Percentiles rank a stretch among this genome's conserved stretches.
Evolutionary conservation across 2,888 invertebrate genomes (phyloP).

Genomic region (Coenonympha glycerion): DNA sequence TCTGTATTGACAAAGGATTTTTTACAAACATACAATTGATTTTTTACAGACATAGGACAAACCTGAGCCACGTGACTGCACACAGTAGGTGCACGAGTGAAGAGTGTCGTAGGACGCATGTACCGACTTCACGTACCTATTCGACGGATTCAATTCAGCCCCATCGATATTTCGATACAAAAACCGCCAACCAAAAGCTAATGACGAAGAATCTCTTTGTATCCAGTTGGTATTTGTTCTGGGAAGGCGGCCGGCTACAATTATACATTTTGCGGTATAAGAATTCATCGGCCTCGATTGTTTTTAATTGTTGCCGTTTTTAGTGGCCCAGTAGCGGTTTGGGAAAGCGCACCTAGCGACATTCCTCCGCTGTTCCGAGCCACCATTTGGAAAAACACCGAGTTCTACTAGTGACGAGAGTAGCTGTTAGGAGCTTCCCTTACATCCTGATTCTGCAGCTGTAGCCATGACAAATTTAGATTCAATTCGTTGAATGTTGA

Average conservation of each 20-base stretch:
- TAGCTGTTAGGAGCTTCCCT: too few species aligned
- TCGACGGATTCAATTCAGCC: conserved; percentile 25
- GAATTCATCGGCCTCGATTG: conserved; percentile 26
- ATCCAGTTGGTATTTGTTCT: conserved; percentile 34
- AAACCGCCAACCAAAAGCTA: conserved; percentile 29
- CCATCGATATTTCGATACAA: conserved; percentile 32
- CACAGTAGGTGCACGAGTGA: too few species aligned
- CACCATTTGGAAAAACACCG: neutral
- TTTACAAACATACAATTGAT: too few species aligned
- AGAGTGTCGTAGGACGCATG: neutral
- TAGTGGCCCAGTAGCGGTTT: conserved; percentile 11
- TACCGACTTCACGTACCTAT: conserved; percentile 17
- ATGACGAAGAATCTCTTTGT: conserved; percentile 40
- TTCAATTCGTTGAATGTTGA: too few species aligned
- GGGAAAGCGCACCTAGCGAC: conserved; percentile 11
- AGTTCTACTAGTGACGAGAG: neutral
- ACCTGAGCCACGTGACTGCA: neutral
- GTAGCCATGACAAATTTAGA: too few species aligned
- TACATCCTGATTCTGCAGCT: too few species aligned
- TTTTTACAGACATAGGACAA: too few species aligned
- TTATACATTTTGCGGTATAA: conserved; percentile 30
- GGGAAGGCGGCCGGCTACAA: conserved; percentile 33
- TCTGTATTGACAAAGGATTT: too few species aligned
- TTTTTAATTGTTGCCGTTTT: conserved; percentile 27
- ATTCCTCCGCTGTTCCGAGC: conserved; percentile 3